These are phyloP conservation scores for Morpho achilles DNA, from an alignment of 2,888 invertebrate species.

Conservation along the genomic window DNA sequence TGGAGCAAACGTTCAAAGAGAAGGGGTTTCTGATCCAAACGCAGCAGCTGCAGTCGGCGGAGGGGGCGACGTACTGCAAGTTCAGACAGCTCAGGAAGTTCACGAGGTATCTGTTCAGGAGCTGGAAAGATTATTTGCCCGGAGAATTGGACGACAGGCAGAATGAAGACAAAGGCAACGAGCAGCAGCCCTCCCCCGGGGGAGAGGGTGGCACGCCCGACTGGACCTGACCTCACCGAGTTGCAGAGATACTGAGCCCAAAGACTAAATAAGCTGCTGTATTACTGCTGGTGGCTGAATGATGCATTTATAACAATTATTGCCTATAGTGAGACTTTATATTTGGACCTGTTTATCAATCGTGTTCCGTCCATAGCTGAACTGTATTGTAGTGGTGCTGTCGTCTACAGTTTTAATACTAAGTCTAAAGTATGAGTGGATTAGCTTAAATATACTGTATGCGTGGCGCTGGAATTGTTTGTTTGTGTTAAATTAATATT, in stretches of 20 bases:
- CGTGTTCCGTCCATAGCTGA: conserved; percentile 12
- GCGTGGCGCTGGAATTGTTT: background rate
- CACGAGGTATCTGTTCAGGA: conserved; percentile 92
- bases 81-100: conserved; percentile 94
- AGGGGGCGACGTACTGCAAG: conserved; percentile 96
- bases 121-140: conserved; percentile 95
- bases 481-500: background rate
- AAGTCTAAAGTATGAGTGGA: background rate
- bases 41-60: conserved; percentile 94
- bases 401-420: background rate
- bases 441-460: background rate
- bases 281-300: conserved; percentile 37
- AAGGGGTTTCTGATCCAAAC: conserved; percentile 96
- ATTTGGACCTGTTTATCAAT: conserved; percentile 8
- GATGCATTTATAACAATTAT: conserved; percentile 55
- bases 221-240: conserved; percentile 31
- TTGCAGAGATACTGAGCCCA: background rate
- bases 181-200: conserved; percentile 31
- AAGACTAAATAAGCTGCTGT: conserved; percentile 17
- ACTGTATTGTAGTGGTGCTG: background rate
- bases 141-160: conserved; percentile 80
- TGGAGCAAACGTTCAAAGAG: conserved; percentile 95
- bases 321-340: conserved; percentile 47
- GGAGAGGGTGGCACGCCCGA: conserved; percentile 44
- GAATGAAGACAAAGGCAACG: conserved; percentile 25